Percentiles rank a stretch among this genome's conserved stretches.
Conservation (phyloP, 1,140 invertebrate species). For the Ectropis grisescens region DNA sequence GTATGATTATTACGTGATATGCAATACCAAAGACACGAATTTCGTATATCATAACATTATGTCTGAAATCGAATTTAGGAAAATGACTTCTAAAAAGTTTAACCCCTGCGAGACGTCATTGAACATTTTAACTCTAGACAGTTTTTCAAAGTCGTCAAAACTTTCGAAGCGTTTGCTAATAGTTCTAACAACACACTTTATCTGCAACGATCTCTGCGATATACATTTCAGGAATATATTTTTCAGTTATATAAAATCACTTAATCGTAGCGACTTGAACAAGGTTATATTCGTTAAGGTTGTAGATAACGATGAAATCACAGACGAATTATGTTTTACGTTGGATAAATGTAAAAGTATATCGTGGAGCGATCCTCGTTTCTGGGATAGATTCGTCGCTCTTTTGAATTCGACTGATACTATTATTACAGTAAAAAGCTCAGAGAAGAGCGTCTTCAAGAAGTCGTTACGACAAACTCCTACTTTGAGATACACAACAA, state of each 20-base stretch:
- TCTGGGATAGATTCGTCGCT: conserved; percentile 56
- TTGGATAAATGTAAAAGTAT: conserved; percentile 63
- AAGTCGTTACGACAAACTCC: conserved; percentile 58
- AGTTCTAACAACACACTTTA: conserved; percentile 61
- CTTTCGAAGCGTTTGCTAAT: conserved; percentile 60
- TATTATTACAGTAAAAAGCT: conserved; percentile 58
- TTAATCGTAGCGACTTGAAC: conserved; percentile 57
- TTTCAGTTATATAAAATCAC: conserved; percentile 60
- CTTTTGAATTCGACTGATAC: conserved; percentile 61
- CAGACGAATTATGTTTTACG: conserved; percentile 52
- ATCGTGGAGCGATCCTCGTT: conserved; percentile 53
- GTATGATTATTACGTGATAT: conserved; percentile 90
- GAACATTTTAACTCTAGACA: conserved; percentile 61
- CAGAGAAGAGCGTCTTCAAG: conserved; percentile 59
- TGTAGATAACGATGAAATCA: conserved; percentile 60
- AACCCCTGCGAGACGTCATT: conserved; percentile 42
- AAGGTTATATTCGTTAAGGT: conserved; percentile 63
- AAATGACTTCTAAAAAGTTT: conserved; percentile 54
- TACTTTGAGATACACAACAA: conserved; percentile 60
- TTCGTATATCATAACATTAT: conserved; percentile 84
- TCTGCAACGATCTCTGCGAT: conserved; percentile 59
- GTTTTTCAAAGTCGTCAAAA: conserved; percentile 63
- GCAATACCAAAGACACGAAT: conserved; percentile 87
- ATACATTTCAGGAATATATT: conserved; percentile 65
- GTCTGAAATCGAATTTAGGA: conserved; percentile 79